phyloP scores from a whole-genome alignment of 1,140 invertebrate genomes.

The Pogonomyrmex barbatus region DNA sequence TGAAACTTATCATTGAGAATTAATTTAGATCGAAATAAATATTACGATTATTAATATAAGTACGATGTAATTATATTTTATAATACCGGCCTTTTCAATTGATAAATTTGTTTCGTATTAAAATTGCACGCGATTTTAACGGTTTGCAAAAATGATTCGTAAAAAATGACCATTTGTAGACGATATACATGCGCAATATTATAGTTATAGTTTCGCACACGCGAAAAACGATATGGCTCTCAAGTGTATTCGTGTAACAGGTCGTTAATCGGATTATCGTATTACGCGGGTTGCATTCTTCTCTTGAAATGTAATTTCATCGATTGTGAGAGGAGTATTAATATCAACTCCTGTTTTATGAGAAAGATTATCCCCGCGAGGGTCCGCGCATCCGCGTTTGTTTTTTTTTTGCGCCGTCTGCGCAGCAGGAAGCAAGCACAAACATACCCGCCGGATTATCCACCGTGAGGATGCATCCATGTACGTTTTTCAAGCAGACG shows the following conservation, averaged over 20 bases:
- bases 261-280: slow-evolving; percentile 74
- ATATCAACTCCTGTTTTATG: slow-evolving; percentile 63
- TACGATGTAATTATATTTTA: background rate
- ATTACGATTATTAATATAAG: background rate
- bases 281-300: slow-evolving; percentile 69
- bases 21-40: background rate
- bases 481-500: slow-evolving; percentile 30
- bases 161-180: background rate
- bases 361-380: slow-evolving; percentile 51
- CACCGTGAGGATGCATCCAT: slow-evolving; percentile 6
- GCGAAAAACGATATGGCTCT: slow-evolving; percentile 70
- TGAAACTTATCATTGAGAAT: background rate
- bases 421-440: slow-evolving; percentile 11
- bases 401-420: slow-evolving; percentile 18
- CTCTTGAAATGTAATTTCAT: slow-evolving; percentile 72
- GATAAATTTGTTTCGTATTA: background rate
- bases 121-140: background rate
- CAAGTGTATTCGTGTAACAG: slow-evolving; percentile 69
- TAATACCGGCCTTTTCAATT: background rate
- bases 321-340: slow-evolving; percentile 62
- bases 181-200: slow-evolving; percentile 7
- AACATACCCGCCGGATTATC: slow-evolving; percentile 41
- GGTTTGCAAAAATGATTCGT: slow-evolving; percentile 38
- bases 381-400: background rate
- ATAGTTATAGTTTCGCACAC: slow-evolving; percentile 42